Conservation (phyloP, 2,888 invertebrate species). For the Lepetodrilus schrolli region DNA sequence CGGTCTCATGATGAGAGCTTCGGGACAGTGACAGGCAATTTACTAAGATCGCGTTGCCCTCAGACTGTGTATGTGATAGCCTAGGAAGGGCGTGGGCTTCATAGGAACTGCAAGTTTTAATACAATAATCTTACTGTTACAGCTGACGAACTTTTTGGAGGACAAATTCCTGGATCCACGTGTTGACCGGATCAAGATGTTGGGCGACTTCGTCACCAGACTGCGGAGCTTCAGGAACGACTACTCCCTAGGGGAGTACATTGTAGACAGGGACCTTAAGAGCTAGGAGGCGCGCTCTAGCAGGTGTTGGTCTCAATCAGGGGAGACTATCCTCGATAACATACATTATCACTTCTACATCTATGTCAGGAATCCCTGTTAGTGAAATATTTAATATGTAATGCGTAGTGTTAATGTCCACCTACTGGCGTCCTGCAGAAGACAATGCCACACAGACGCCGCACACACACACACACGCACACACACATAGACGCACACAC, state of each 20-base stretch:
- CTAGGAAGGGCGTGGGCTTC: neutral
- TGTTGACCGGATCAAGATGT: constrained; percentile 43
- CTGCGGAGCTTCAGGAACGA: constrained; percentile 38
- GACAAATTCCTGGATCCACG: constrained; percentile 41
- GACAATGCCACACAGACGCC: too few relatives aligned
- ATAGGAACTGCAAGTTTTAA: too few relatives aligned
- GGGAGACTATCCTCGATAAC: neutral
- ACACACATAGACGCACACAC: too few relatives aligned
- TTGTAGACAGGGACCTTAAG: constrained; percentile 53
- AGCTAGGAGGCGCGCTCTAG: constrained; percentile 21
- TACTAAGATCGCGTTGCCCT: neutral
- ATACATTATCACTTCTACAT: too few relatives aligned
- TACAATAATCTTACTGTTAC: too few relatives aligned
- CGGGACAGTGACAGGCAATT: too few relatives aligned
- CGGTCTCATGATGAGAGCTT: too few relatives aligned
- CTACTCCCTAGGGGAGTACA: constrained; percentile 58
- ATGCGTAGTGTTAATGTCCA: too few relatives aligned
- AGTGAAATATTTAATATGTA: too few relatives aligned
- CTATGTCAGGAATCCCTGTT: too few relatives aligned
- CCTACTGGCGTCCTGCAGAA: too few relatives aligned
- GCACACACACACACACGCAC: too few relatives aligned
- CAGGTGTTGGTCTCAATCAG: neutral
- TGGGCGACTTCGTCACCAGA: constrained; percentile 42
- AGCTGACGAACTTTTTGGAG: constrained; percentile 47
- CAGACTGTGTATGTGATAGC: neutral